A percentile compares a stretch with the other conserved stretches of the same genome.
Conservation (phyloP, 2,888 invertebrate genomes). For the Leptura quadrifasciata region DNA sequence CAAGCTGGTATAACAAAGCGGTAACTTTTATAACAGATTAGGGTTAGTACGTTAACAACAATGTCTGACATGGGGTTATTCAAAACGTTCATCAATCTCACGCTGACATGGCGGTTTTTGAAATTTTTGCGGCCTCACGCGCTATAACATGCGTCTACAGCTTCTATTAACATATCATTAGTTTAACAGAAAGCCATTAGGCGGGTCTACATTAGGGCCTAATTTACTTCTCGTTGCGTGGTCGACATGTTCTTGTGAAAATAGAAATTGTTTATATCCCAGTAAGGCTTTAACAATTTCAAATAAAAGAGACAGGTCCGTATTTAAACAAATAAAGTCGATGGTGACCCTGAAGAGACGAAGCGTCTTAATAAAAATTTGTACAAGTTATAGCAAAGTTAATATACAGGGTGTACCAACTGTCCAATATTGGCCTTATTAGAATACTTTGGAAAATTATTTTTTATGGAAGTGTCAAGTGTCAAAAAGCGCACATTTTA, state of each 20-base stretch:
- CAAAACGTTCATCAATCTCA: constrained; percentile 64
- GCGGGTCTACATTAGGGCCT: neutral
- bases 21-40: constrained; percentile 63
- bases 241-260: neutral
- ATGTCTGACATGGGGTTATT: constrained; percentile 60
- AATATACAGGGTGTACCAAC: no score
- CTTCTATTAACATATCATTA: constrained; percentile 50
- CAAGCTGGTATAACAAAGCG: constrained; percentile 59
- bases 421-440: no score
- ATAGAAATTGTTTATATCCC: neutral
- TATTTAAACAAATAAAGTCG: no score
- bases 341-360: no score
- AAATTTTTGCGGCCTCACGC: constrained; percentile 50
- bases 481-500: no score
- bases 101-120: constrained; percentile 63
- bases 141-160: constrained; percentile 41
- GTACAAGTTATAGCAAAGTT: no score
- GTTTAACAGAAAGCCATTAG: constrained; percentile 22
- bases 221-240: neutral
- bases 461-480: no score
- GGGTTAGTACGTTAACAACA: constrained; percentile 60
- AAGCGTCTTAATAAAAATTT: no score
- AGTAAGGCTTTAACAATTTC: no score
- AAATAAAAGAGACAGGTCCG: no score
- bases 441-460: no score